phyloP scores from a whole-genome alignment of 1,140 invertebrate species.

The Drosophila dunni region DNA sequence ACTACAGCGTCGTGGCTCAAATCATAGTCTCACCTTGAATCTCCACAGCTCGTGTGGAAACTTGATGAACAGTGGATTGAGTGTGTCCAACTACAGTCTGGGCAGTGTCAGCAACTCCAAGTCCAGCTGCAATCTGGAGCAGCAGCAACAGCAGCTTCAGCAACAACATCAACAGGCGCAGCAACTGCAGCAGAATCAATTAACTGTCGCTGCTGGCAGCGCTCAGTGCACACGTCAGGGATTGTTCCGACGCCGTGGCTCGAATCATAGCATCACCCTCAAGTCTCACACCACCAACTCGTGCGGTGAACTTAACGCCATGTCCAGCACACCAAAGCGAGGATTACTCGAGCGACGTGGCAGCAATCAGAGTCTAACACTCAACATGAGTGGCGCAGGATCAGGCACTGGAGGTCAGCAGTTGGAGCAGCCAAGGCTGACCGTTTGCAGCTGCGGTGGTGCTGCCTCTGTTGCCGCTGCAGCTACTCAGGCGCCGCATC shows the following conservation, averaged over 20 bases:
- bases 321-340: constrained; percentile 43
- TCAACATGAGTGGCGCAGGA: constrained; percentile 85
- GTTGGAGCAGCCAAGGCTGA: constrained; percentile 60
- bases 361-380: constrained; percentile 94
- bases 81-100: constrained; percentile 76
- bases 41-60: constrained; percentile 85
- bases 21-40: constrained; percentile 92
- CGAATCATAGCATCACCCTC: constrained; percentile 94
- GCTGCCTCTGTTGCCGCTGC: constrained; percentile 65
- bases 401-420: constrained; percentile 38
- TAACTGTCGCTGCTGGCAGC: constrained; percentile 49
- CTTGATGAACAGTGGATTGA: constrained; percentile 73
- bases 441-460: constrained; percentile 64
- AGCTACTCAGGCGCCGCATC: constrained; percentile 75
- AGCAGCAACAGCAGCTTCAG: constrained; percentile 27
- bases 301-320: constrained; percentile 85
- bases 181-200: constrained; percentile 33
- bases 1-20: constrained; percentile 93
- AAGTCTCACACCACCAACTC: constrained; percentile 73
- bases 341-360: constrained; percentile 85
- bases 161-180: constrained; percentile 24
- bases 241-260: constrained; percentile 91
- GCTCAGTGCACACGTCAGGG: constrained; percentile 87
- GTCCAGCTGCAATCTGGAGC: constrained; percentile 77
- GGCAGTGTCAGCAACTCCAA: constrained; percentile 74